Evolutionary conservation across 1,140 invertebrate species (phyloP), one percentile per base, ranked within the genome.

Genomic region (Chlorops oryzae): DNA sequence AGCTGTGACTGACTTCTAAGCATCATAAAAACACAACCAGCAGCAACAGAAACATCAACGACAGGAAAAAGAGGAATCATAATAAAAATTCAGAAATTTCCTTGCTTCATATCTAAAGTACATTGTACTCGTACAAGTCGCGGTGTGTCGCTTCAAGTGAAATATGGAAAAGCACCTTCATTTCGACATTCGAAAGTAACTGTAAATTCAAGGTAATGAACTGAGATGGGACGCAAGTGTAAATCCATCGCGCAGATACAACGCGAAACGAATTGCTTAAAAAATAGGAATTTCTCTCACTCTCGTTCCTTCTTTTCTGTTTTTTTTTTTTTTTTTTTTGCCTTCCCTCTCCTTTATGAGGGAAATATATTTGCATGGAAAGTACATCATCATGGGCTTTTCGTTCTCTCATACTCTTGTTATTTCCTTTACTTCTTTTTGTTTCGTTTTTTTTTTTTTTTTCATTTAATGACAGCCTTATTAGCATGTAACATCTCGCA

Each of bases 401-500:
- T 41, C n/a, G 20, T 21, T 13, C 22, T 20, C 21, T 23, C 9
- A 41, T n/a, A 22, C 20, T n/a, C 39, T 41, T 41, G 20, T 38
- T 20, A 20, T 38, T 6, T 38, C 34, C 34, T 35, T 35, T 41
- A 23, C 20, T 39, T 39, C 9, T 13, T 39, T 39, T 39, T n/a
- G n/a, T 43, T 43, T 27, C 18, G 23, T 43, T 43, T 42, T 44
- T 32, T 20, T 41, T 9, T 25, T 44, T 44, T 22, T 44, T 44
- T 25, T 20, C 25, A 44, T 44, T 44, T n/a, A n/a, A n/a, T n/a
- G n/a, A n/a, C n/a, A n/a, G n/a, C n/a, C n/a, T n/a, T n/a, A n/a
- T n/a, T n/a, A n/a, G n/a, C n/a, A n/a, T n/a, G n/a, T n/a, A n/a
- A n/a, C n/a, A n/a, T n/a, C n/a, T n/a, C n/a, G n/a, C n/a, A n/a